Percentiles rank a stretch among this genome's conserved stretches.
These are phyloP conservation scores for Alectura lathami DNA, from an alignment of 2,113 vertebrate species.

Conservation along the genomic window DNA sequence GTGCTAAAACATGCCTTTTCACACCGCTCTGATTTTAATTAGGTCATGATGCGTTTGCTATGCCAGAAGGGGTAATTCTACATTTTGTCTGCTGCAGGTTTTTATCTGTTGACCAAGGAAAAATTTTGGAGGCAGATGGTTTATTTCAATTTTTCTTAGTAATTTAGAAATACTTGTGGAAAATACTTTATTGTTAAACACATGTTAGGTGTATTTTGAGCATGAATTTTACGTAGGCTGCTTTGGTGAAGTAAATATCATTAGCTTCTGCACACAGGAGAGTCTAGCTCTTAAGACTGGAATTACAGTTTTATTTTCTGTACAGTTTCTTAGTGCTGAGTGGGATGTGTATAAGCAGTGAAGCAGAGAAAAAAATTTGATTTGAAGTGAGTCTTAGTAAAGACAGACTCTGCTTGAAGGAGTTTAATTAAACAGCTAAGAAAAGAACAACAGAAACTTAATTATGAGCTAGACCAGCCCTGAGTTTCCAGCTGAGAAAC, in stretches of 20 bases:
- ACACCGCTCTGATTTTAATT: not conserved
- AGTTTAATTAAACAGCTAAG: slow-evolving; percentile 54
- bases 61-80: not conserved
- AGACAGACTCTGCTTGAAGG: not conserved
- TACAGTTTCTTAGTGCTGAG: not conserved
- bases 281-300: slow-evolving; percentile 1
- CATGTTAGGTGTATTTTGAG: not conserved
- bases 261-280: slow-evolving; percentile 5
- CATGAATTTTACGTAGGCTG: not conserved
- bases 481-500: slow-evolving; percentile 22
- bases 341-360: not conserved
- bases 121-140: not conserved
- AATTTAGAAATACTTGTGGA: not conserved
- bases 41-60: not conserved
- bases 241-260: slow-evolving; percentile 26
- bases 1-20: not conserved
- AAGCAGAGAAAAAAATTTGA: not conserved
- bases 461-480: not conserved
- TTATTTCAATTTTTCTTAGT: not conserved
- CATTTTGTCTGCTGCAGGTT: not conserved
- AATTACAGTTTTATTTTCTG: not conserved
- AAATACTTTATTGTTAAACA: not conserved
- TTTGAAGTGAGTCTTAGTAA: slow-evolving; percentile 12
- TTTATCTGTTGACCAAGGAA: not conserved
- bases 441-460: slow-evolving; percentile 46